Evolutionary conservation across 2,888 invertebrate species (phyloP), one percentile per base, ranked within the genome.

Genomic region (Hirtodrosophila confusa): DNA sequence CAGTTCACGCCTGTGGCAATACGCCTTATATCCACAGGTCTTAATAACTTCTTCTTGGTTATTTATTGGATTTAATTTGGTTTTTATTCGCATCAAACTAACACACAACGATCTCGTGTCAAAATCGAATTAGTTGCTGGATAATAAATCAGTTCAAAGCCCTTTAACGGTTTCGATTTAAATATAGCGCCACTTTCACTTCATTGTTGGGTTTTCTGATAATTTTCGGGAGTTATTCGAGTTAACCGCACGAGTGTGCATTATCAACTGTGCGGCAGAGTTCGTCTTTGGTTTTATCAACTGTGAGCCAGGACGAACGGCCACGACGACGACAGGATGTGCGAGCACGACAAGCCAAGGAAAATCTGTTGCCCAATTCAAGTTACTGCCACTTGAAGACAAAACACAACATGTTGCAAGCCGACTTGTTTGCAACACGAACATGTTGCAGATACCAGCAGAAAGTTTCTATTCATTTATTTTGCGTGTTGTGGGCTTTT

Each of bases 341-440:
- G 33, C 39, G 55, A 45, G 39, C n/a, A 17, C 24, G 55, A 41
- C 54, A 54, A 31, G 31, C 39, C 12, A 39, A 57, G 35, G 39
- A 7, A 56, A 24, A 27, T 37, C 54, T 41, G 49, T 10, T 44
- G 31, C 56, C 39, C 64, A 64, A 49, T 47, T 57, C 57, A 62
- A 76, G 73, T 33, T 47, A 37, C 29, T 23, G 43, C 43, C 54
- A 67, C 45, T 55, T 64, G 27, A 65, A 49, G 75, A 47, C 76
- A 83, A 79, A 86, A 88, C 79, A 86, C 83, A 88, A 83, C 88
- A 74, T 49, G 83, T 88, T 88, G 71, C 55, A 69, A 36, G 49
- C 39, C 61, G 58, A 73, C 69, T 56, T 71, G 63, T 70, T 70
- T 51, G 75, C 33, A 39, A 45, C 57, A 17, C 78, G 53, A 79